A percentile compares a stretch with the other conserved stretches of the same genome.
Conservation (phyloP, 2,888 invertebrate species). For the Melinaea marsaeus region DNA sequence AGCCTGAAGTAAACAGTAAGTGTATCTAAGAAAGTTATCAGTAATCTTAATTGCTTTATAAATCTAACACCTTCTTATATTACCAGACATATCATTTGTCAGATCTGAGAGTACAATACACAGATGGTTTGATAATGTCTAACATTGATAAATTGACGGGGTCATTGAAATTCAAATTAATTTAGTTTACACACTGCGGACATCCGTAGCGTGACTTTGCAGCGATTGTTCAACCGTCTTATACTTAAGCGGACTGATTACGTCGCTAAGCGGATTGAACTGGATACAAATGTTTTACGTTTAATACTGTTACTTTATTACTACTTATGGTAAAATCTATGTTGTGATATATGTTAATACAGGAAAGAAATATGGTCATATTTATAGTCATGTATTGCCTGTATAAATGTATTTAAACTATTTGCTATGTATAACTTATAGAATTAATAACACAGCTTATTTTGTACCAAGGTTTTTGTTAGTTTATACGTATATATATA, state of each 20-base stretch:
- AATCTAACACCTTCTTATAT: neutral
- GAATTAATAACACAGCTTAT: no score
- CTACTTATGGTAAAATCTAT: neutral
- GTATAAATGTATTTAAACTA: no score
- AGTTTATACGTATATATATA: no score
- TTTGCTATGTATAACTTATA: no score
- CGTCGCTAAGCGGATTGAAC: neutral
- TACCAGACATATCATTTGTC: neutral
- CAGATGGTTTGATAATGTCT: neutral
- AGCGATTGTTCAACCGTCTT: slow-evolving; percentile 17
- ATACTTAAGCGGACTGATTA: slow-evolving; percentile 11
- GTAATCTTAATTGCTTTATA: neutral
- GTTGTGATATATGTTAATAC: neutral
- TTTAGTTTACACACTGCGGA: slow-evolving; percentile 19
- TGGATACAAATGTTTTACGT: neutral
- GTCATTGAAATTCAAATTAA: slow-evolving; percentile 22
- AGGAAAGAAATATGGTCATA: no score
- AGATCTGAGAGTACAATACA: neutral
- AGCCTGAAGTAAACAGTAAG: no score
- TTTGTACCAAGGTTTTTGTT: no score
- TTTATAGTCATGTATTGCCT: no score
- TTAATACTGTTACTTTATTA: neutral
- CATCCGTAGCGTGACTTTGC: slow-evolving; percentile 16
- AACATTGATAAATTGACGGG: neutral
- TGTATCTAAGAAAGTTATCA: no score